Percentiles rank a stretch among this genome's conserved stretches.
phyloP scores from a whole-genome alignment of 2,888 invertebrate genomes.

The Smittia sp. region DNA sequence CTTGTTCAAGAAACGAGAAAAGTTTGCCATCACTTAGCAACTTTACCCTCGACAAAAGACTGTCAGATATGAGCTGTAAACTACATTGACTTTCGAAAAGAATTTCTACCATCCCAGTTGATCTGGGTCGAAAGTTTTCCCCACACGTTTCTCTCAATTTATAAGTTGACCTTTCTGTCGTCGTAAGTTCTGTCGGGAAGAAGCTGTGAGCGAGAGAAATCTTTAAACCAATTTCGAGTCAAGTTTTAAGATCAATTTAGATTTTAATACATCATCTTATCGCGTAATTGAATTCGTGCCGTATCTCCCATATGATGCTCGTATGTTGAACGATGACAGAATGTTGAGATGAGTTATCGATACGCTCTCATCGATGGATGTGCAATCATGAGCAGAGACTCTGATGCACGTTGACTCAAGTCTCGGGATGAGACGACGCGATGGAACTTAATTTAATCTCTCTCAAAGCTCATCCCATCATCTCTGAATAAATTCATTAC shows the following conservation, averaged over 20 bases:
- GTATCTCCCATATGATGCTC: constrained; percentile 25
- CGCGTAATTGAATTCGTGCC: constrained; percentile 38
- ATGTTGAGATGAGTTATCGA: constrained; percentile 1
- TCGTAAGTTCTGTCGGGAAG: background rate
- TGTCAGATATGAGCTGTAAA: too few species aligned
- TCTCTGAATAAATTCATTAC: too few species aligned
- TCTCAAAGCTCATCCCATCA: too few species aligned
- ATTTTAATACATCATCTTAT: constrained; percentile 25
- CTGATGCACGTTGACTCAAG: background rate
- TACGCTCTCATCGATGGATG: background rate
- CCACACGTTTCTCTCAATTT: background rate
- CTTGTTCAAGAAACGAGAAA: too few species aligned
- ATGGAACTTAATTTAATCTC: too few species aligned
- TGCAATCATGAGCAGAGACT: background rate
- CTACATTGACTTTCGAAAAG: too few species aligned
- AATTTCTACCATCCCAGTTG: background rate
- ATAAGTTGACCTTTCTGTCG: background rate
- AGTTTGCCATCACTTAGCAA: too few species aligned
- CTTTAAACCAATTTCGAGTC: background rate
- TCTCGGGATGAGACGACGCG: too few species aligned
- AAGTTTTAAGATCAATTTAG: constrained; percentile 7
- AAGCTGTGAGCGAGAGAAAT: background rate
- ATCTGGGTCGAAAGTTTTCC: background rate
- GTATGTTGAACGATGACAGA: background rate
- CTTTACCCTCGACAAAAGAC: too few species aligned